A percentile compares a stretch with the other conserved stretches of the same genome.
These are phyloP conservation scores for Macquaria ambigua DNA, from an alignment of 2,113 vertebrate species.

Conservation along the genomic window DNA sequence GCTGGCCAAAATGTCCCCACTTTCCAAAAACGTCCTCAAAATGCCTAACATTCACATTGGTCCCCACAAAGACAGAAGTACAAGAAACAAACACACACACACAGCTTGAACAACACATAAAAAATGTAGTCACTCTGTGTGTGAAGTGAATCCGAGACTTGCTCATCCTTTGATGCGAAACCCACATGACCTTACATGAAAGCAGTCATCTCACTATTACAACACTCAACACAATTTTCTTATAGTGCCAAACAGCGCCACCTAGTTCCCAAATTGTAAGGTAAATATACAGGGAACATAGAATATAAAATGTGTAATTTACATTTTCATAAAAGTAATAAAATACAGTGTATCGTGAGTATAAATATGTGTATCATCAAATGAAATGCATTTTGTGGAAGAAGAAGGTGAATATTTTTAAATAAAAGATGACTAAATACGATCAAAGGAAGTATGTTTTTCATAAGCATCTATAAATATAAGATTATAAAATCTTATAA, in stretches of 20 bases:
- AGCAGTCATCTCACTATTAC: not conserved
- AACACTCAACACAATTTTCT: not conserved
- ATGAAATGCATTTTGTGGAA: not conserved
- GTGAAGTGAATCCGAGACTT: conserved; percentile 32
- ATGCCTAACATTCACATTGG: not conserved
- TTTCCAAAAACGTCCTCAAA: not conserved
- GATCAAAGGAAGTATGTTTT: too few relatives aligned
- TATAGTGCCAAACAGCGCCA: not conserved
- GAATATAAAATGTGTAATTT: not conserved
- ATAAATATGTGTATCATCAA: too few relatives aligned
- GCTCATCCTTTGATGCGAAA: conserved; percentile 14
- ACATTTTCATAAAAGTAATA: not conserved
- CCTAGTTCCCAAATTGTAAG: not conserved
- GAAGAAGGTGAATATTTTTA: too few relatives aligned
- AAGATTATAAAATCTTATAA: not conserved
- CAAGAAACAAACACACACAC: not conserved
- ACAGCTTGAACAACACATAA: not conserved
- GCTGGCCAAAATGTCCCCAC: not conserved
- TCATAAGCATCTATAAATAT: not conserved
- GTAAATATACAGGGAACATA: not conserved
- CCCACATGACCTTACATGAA: conserved; percentile 29
- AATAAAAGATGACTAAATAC: too few relatives aligned
- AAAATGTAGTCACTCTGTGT: conserved; percentile 11
- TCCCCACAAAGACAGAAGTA: not conserved
- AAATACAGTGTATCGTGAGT: too few relatives aligned